Evolutionary conservation across 2,888 invertebrate genomes (phyloP), one percentile per base, ranked within the genome.

Genomic region (Malthinus seriepunctatus): DNA sequence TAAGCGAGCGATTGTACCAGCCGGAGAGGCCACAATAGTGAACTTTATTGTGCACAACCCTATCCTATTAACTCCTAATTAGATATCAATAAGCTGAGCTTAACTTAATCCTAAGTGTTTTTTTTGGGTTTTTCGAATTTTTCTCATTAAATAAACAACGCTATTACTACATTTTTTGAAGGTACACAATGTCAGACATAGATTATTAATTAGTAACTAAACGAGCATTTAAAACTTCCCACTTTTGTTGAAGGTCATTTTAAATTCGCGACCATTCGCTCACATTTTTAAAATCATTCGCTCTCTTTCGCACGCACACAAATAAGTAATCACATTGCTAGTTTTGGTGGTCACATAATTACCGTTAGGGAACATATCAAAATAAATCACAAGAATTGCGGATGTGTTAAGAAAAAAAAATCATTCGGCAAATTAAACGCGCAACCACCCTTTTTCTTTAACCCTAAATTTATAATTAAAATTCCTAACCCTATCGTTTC

Each of bases 161-260:
- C 73, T 75, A 76, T 23, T 73, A 65, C 67, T 74, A 72, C 70
- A 69, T 72, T 71, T 72, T 73, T 71, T 71, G 71, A 73, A 77
- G 77, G 77, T 77, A 77, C 77, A 77, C 74, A 76, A 76, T 77
- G 74, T 77, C 76, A 75, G 77, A 77, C 77, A 76, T 73, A 75
- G 73, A 76, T 72, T 70, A 70, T 69, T 63, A 61, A 60, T 48
- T 57, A 51, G 54, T 63, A 61, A 65, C 63, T 63, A 65, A 55
- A 53, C 38, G 32, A 48, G 44, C 46, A 55, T 53, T 56, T 56
- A 53, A 59, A 58, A 58, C 11, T 39, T 33, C 50, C 52, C 23
- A n/a, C n/a, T n/a, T n/a, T n/a, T n/a, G n/a, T n/a, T 10, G 37
- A 57, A 47, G 56, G 50, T n/a, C 42, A 44, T 56, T 55, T 51